Evolutionary conservation across 2,888 invertebrate genomes (phyloP), one percentile per base, ranked within the genome.

Genomic region (Catonia carolina): DNA sequence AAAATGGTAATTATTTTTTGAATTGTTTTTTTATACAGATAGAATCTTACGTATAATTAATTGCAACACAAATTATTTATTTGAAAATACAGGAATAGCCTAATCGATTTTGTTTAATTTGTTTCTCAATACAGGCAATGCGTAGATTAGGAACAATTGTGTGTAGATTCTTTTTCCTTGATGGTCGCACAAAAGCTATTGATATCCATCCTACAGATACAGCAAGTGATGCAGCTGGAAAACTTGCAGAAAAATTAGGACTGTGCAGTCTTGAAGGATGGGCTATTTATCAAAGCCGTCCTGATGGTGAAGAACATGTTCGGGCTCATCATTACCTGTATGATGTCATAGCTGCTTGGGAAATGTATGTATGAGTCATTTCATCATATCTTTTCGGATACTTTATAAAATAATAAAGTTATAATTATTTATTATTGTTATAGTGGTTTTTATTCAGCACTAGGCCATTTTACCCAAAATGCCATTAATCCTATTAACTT

Each of bases 171-270:
- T 93, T 93, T 78, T 94, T 96, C 76, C 78, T 96, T 71, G 95
- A 96, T 73, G 93, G 94, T 0, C 83, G 94, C 55, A 94, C 94
- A 1, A 96, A 95, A 73, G 94, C 95, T 0, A 90, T 96, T 61
- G 93, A 94, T 72, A 89, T 96, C 20, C 93, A 94, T 75, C 93
- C 95, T 1, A 91, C 91, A 1, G 94, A 96, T 71, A 94, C 94
- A 2, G 93, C 93, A 0, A 85, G 87, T 18, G 94, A 94, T 68
- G 93, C 94, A 0, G 86, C 94, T 2, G 82, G 85, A 2, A 87
- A 92, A 65, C 77, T 96, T 23, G 92, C 94, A 0, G 91, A 93
- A 71, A 89, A 94, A 71, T 77, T 91, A 51, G 90, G 89, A 22
- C 78, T 96, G 18, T 77, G 85, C 45, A 85, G 86, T 54, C 77